Percentiles rank a stretch among this genome's conserved stretches.
Conservation (phyloP, 2,113 vertebrate species). For the Strix aluco region DNA sequence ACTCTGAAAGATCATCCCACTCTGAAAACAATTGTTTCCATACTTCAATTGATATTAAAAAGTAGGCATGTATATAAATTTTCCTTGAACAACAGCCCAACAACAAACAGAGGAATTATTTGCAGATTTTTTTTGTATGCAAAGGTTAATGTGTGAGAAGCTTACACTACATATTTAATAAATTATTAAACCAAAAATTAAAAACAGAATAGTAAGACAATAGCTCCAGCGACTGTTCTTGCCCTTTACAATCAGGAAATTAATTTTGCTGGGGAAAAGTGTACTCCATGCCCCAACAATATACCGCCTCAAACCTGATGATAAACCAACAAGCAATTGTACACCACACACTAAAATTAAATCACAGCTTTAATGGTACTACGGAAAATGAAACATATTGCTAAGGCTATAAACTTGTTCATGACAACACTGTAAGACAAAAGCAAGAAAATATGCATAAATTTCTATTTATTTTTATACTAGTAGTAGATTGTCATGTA, state of each 20-base stretch:
- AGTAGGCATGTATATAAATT: not conserved
- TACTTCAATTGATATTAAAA: not conserved
- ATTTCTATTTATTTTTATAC: not conserved
- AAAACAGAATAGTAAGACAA: not conserved
- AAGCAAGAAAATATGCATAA: not conserved
- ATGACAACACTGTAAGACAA: not conserved
- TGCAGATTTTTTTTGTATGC: not conserved
- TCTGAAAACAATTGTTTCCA: not conserved
- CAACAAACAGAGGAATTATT: not conserved
- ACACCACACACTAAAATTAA: conserved; percentile 2
- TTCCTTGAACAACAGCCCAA: not conserved
- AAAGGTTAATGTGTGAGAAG: not conserved
- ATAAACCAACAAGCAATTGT: not conserved
- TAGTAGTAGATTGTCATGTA: not conserved
- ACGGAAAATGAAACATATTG: conserved; percentile 12
- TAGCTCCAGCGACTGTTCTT: not conserved
- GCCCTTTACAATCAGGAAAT: not conserved
- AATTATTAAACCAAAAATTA: not conserved
- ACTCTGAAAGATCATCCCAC: not conserved
- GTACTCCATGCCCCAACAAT: not conserved
- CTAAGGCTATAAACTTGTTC: not conserved
- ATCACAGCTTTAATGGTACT: not conserved
- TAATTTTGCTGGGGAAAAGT: not conserved
- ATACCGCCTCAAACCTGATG: not conserved
- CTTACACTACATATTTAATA: not conserved